Base-by-base conservation (phyloP, 2,888 invertebrate species). In the Hololepta plana region DNA sequence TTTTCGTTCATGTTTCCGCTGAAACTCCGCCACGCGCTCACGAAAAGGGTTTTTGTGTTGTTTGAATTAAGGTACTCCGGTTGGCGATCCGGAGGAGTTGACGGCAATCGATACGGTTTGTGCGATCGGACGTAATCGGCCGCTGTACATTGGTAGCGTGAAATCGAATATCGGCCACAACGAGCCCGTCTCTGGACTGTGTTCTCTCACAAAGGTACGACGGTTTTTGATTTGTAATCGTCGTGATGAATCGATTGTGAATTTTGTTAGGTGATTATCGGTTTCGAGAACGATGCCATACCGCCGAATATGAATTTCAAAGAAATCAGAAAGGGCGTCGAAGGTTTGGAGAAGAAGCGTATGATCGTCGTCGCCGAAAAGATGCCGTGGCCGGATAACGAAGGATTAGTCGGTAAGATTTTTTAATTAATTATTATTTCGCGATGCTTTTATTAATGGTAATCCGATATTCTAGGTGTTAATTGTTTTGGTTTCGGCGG, bases 401-500 rank as follows among this genome's bases (percentile, higher is more conserved):
- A 76, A 16, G 81, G 81, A 20, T 60, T 75, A 44, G 71, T 76
- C 14, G 88, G 79, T 40, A 37, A 32, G 20, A 12, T n/a, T n/a
- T n/a, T n/a, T n/a, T n/a, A n/a, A n/a, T n/a, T n/a, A n/a, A n/a
- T n/a, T n/a, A n/a, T n/a, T n/a, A 17, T 17, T 8, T 17, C n/a
- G n/a, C n/a, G n/a, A n/a, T n/a, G n/a, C n/a, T n/a, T n/a, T n/a
- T n/a, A n/a, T n/a, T n/a, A n/a, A n/a, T 8, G 12, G 6, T 2
- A 20, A 11, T 5, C 20, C 4, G 3, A 8, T 25, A 59, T 72
- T 48, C 69, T 72, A 23, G 88, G 77, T 3, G 62, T 91, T 12
- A 93, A 85, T 57, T 87, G 84, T 6, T 93, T 91, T 48, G 91
- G 91, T 0, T 93, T 93, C 46, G 91, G 91, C 14, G 93, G 93